phyloP scores from a whole-genome alignment of 2,888 invertebrate species.

The Torymus texanus region DNA sequence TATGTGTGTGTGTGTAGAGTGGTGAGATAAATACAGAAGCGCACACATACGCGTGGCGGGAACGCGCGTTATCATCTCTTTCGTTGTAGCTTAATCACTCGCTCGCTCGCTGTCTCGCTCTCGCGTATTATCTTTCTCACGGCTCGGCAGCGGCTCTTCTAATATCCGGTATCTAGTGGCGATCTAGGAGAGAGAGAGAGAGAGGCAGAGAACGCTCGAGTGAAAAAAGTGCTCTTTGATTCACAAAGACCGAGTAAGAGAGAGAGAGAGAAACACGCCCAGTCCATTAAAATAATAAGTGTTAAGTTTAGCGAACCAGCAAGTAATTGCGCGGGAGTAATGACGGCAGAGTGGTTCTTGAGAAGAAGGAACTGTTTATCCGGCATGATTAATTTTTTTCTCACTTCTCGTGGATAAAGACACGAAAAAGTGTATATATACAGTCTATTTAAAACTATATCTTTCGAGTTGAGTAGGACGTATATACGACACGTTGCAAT shows the following conservation, averaged over 20 bases:
- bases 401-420: constrained; percentile 12
- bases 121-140: constrained; percentile 12
- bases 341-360: no score
- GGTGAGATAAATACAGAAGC: background rate
- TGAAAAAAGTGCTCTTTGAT: constrained; percentile 42
- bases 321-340: constrained; percentile 36
- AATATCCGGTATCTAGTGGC: constrained; percentile 36
- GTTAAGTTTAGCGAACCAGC: constrained; percentile 16
- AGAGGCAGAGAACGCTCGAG: constrained; percentile 23
- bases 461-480: no score
- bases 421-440: constrained; percentile 21
- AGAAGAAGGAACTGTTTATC: no score
- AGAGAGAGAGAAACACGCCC: constrained; percentile 14
- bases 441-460: no score
- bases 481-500: no score
- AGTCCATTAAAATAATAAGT: constrained; percentile 51
- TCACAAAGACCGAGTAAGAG: background rate
- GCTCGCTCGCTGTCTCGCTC: background rate
- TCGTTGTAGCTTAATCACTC: background rate
- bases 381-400: no score
- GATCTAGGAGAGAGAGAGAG: constrained; percentile 19
- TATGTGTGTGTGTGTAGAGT: no score
- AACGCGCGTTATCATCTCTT: no score
- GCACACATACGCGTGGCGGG: background rate
- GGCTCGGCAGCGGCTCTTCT: background rate